Percentiles rank a stretch among this genome's conserved stretches.
Evolutionary conservation across 2,797 vertebrate species (phyloP).

Genomic region (Macroramphosus scolopax): DNA sequence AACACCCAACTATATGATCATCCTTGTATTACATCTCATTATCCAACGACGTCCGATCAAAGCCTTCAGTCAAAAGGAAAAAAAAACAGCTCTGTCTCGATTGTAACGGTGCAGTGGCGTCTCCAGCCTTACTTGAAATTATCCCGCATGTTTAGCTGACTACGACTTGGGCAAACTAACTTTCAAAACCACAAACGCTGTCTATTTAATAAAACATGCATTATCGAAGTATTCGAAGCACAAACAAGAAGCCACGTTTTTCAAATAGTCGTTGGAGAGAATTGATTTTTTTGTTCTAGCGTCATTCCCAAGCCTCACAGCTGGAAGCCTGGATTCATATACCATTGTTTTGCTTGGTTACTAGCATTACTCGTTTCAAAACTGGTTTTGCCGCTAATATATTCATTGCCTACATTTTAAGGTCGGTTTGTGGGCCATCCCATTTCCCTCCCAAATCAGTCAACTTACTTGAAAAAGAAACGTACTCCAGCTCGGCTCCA

Average conservation of each 20-base stretch:
- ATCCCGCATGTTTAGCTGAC: slow-evolving; percentile 70
- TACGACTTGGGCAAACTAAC: slow-evolving; percentile 65
- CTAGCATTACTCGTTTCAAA: slow-evolving; percentile 62
- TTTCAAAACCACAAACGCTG: slow-evolving; percentile 35
- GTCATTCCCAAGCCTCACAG: slow-evolving; percentile 79
- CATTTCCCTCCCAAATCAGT: slow-evolving; percentile 26
- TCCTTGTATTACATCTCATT: slow-evolving; percentile 27
- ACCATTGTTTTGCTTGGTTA: slow-evolving; percentile 84
- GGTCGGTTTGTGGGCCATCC: slow-evolving; percentile 20
- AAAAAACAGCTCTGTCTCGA: slow-evolving; percentile 29
- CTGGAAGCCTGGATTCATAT: slow-evolving; percentile 82
- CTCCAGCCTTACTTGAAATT: slow-evolving; percentile 57
- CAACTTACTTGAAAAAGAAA: slow-evolving; percentile 84
- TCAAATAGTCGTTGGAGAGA: slow-evolving; percentile 26
- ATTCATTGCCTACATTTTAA: neutral
- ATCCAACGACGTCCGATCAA: slow-evolving; percentile 53
- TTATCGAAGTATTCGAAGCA: neutral
- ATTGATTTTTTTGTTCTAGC: slow-evolving; percentile 69
- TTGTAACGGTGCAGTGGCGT: slow-evolving; percentile 73
- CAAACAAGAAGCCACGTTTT: slow-evolving; percentile 18
- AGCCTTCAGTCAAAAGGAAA: slow-evolving; percentile 49
- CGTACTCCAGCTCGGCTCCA: slow-evolving; percentile 84
- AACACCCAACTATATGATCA: neutral
- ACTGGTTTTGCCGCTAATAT: slow-evolving; percentile 41
- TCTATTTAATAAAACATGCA: slow-evolving; percentile 20